These are phyloP conservation scores for Parasteatoda tepidariorum DNA, from an alignment of 1,140 invertebrate species.

Conservation along the genomic window DNA sequence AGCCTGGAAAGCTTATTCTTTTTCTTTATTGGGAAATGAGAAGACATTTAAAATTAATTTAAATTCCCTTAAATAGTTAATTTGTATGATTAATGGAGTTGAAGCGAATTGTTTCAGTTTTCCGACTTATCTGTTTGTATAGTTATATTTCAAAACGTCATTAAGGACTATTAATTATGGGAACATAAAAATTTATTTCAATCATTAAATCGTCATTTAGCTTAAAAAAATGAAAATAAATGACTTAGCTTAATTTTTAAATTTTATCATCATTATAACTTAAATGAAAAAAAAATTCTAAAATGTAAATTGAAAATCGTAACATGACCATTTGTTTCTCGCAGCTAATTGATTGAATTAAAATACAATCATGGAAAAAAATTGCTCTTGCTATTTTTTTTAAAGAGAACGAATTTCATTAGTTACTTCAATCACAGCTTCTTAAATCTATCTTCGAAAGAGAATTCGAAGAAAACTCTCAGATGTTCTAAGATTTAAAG, in stretches of 20 bases:
- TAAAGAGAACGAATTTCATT: slow-evolving; percentile 31
- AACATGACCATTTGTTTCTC: slow-evolving; percentile 12
- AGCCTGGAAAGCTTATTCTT: no score
- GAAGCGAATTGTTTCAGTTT: no score
- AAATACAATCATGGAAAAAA: slow-evolving; percentile 16
- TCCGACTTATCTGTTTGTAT: no score
- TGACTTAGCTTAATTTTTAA: background rate
- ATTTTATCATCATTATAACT: background rate
- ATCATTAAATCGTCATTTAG: slow-evolving; percentile 24
- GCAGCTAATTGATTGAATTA: slow-evolving; percentile 37
- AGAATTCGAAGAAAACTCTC: slow-evolving; percentile 22
- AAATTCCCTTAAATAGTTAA: no score
- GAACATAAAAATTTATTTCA: no score
- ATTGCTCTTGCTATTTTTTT: background rate
- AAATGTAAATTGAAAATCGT: slow-evolving; percentile 1
- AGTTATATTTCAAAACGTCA: no score
- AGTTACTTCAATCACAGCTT: slow-evolving; percentile 43
- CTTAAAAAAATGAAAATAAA: background rate
- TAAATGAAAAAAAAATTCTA: background rate
- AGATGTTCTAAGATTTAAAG: slow-evolving; percentile 14
- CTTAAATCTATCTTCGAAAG: slow-evolving; percentile 42
- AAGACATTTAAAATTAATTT: no score
- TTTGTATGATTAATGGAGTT: no score
- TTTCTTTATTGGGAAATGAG: no score
- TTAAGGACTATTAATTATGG: no score